Conservation (phyloP, 2,797 vertebrate species). For the Microctenopoma steveboyesi region DNA sequence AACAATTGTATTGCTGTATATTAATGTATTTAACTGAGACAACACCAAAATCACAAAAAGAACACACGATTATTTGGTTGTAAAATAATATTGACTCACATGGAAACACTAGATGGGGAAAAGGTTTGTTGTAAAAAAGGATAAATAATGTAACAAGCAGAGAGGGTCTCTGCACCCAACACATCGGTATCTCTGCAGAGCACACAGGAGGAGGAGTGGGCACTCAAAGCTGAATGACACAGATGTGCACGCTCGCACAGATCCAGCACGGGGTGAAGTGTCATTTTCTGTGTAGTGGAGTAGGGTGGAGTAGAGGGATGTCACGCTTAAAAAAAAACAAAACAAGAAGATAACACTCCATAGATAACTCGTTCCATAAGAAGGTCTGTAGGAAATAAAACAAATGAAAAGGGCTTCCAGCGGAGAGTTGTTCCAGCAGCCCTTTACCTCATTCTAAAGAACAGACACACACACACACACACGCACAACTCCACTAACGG, state of each 20-base stretch:
- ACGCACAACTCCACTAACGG: constrained; percentile 8
- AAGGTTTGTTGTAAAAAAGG: constrained; percentile 55
- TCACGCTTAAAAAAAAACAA: constrained; percentile 42
- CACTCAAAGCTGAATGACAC: constrained; percentile 23
- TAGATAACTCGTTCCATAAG: constrained; percentile 59
- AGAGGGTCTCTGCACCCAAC: constrained; percentile 57
- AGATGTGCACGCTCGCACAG: constrained; percentile 32
- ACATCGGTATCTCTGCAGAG: constrained; percentile 51
- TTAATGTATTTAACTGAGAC: background rate
- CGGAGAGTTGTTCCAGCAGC: constrained; percentile 53
- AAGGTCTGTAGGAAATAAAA: constrained; percentile 66
- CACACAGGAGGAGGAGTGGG: constrained; percentile 34
- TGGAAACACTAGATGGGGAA: constrained; percentile 27
- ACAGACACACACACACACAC: constrained; percentile 26
- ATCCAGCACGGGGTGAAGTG: constrained; percentile 36
- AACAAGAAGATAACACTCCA: constrained; percentile 26
- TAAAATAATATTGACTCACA: background rate
- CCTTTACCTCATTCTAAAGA: constrained; percentile 69
- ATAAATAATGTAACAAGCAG: constrained; percentile 73
- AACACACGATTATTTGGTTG: background rate
- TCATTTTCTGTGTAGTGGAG: constrained; percentile 46
- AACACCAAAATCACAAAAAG: background rate
- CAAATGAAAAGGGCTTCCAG: constrained; percentile 65
- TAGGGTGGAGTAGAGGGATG: constrained; percentile 37
- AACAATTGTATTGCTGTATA: background rate